phyloP scores from a whole-genome alignment of 2,113 vertebrate genomes.

The Chionodraco myersi region DNA sequence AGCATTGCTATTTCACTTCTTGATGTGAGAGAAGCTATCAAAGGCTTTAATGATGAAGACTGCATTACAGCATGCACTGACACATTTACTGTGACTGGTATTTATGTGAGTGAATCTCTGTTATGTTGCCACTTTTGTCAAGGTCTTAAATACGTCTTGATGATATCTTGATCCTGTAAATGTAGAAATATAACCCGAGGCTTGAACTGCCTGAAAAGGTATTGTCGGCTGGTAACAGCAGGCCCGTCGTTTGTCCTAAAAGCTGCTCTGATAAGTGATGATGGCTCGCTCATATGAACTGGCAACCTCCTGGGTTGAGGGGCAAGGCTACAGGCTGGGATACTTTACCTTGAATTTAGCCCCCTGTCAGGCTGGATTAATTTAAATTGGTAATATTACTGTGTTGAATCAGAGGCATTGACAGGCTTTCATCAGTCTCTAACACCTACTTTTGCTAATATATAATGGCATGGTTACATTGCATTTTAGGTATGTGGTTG shows the following conservation, averaged over 20 bases:
- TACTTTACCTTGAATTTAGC: conserved; percentile 41
- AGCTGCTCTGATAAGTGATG: conserved; percentile 45
- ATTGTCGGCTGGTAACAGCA: conserved; percentile 4
- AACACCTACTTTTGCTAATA: neutral
- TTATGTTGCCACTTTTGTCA: conserved; percentile 57
- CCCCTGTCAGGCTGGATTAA: conserved; percentile 40
- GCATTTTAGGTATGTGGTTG: neutral
- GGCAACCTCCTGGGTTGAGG: conserved; percentile 2
- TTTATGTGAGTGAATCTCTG: conserved; percentile 51
- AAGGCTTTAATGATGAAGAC: conserved; percentile 32
- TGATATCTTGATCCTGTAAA: conserved; percentile 35
- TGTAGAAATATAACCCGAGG: conserved; percentile 52
- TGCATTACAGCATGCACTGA: conserved; percentile 38
- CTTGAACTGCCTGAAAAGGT: conserved; percentile 14
- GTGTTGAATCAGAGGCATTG: neutral
- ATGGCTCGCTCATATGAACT: conserved; percentile 34
- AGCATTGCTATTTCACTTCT: neutral
- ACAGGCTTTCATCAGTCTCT: conserved; percentile 8
- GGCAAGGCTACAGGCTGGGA: conserved; percentile 22
- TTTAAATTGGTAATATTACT: conserved; percentile 33
- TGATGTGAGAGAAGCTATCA: conserved; percentile 10
- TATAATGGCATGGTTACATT: neutral
- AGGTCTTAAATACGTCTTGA: conserved; percentile 43
- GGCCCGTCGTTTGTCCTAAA: conserved; percentile 11
- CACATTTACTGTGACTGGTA: conserved; percentile 30